Conservation (phyloP, 2,797 vertebrate species). For the Leuciscus waleckii region DNA sequence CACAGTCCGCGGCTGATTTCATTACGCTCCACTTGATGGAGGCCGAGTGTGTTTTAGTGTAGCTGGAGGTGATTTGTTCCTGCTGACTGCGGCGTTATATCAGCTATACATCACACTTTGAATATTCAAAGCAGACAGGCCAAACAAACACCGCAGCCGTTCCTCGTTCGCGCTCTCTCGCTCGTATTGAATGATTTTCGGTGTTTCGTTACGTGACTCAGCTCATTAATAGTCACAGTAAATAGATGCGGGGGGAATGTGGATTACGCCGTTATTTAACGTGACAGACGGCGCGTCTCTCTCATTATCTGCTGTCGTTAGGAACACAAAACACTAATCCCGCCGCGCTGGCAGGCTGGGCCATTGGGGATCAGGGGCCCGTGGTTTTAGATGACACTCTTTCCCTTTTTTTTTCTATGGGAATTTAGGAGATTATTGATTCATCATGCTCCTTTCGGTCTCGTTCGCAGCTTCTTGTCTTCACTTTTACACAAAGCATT, state of each 20-base stretch:
- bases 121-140: slow-evolving; percentile 22
- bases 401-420: slow-evolving; percentile 47
- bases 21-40: slow-evolving; percentile 21
- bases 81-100: not conserved
- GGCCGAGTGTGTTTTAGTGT: slow-evolving; percentile 29
- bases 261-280: slow-evolving; percentile 72
- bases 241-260: slow-evolving; percentile 57
- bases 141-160: slow-evolving; percentile 39
- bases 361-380: slow-evolving; percentile 65
- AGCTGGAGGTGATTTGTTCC: slow-evolving; percentile 25
- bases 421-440: slow-evolving; percentile 75
- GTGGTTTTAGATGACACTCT: slow-evolving; percentile 62
- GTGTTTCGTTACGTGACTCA: slow-evolving; percentile 46
- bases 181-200: slow-evolving; percentile 39
- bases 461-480: slow-evolving; percentile 55
- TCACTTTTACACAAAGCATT: slow-evolving; percentile 64
- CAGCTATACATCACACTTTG: slow-evolving; percentile 35
- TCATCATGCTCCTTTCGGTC: slow-evolving; percentile 70
- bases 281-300: slow-evolving; percentile 65
- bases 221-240: slow-evolving; percentile 60
- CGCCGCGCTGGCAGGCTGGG: slow-evolving; percentile 54
- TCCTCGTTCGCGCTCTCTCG: slow-evolving; percentile 15
- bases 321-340: slow-evolving; percentile 71
- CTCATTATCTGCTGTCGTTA: slow-evolving; percentile 73
- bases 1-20: slow-evolving; percentile 7